These are phyloP conservation scores for Nothoprocta perdicaria DNA, from an alignment of 2,113 vertebrate genomes.

Conservation along the genomic window DNA sequence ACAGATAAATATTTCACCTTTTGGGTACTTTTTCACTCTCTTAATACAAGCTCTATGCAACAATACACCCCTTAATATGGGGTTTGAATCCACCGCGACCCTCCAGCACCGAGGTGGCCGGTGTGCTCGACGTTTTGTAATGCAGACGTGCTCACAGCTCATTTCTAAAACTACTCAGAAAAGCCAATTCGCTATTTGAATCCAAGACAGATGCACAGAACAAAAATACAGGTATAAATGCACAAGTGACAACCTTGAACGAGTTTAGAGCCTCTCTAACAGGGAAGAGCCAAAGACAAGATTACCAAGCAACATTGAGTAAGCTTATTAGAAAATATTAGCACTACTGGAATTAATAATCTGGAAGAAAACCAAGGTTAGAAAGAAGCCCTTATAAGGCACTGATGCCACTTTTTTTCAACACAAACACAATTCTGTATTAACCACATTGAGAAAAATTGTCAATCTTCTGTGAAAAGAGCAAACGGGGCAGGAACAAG, in stretches of 20 bases:
- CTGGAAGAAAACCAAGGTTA: neutral
- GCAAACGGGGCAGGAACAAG: neutral
- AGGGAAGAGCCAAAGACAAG: neutral
- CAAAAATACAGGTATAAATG: neutral
- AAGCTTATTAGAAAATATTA: neutral
- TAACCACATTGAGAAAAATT: neutral
- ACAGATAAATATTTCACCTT: neutral
- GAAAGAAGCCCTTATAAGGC: neutral
- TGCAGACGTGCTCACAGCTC: neutral
- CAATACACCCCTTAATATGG: rapidly evolving
- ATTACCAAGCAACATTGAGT: neutral
- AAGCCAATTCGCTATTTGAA: neutral
- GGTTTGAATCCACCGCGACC: neutral
- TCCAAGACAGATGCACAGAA: neutral
- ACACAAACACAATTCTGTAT: neutral
- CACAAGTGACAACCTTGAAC: neutral
- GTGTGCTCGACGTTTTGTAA: neutral
- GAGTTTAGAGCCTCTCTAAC: neutral
- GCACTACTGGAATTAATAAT: neutral
- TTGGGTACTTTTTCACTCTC: neutral
- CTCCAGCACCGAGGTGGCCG: neutral
- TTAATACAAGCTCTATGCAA: neutral
- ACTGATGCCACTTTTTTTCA: neutral
- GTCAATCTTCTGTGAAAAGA: neutral
- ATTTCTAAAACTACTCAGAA: neutral